Evolutionary conservation across 2,888 invertebrate species (phyloP), one percentile per base, ranked within the genome.

Genomic region (Mellilla xanthometata): DNA sequence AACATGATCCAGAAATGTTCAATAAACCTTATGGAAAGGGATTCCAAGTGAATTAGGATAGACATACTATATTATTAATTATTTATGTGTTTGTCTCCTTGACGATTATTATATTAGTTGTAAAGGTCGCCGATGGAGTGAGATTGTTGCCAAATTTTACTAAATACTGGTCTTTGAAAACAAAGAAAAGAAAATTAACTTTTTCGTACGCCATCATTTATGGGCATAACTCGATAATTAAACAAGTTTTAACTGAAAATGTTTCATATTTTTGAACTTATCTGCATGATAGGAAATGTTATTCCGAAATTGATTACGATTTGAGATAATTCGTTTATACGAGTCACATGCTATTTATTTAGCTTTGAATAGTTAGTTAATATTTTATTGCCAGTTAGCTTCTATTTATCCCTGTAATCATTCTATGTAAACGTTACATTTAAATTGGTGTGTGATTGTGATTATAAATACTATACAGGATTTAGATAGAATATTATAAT

Each of bases 141-240:
- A 58, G 67, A 69, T 60, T 61, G 74, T 76, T 80, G 80, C 79
- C 79, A 80, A 80, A 80, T 78, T 77, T 69, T 71, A 62, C 58
- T 58, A 58, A 61, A 68, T 60, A 49, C 39, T 43, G 49, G 41
- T 53, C 39, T 47, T 49, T 55, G 57, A 47, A 19, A 19, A 3
- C 2, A 5, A n/a, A n/a, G n/a, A n/a, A n/a, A n/a, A n/a, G n/a
- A 6, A 19, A 19, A 19, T 1, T 19, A 1, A 19, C 3, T 19
- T 19, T 3, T 19, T 1, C 1, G 6, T 19, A 6, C 15, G n/a
- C n/a, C n/a, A n/a, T n/a, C n/a, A n/a, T n/a, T n/a, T n/a, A n/a
- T n/a, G n/a, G n/a, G n/a, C n/a, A n/a, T n/a, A n/a, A n/a, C n/a
- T n/a, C n/a, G n/a, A n/a, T n/a, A n/a, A n/a, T n/a, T n/a, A n/a